Evolutionary conservation across 2,888 invertebrate species (phyloP), one percentile per base, ranked within the genome.

Genomic region (Tryphoninae sp.): DNA sequence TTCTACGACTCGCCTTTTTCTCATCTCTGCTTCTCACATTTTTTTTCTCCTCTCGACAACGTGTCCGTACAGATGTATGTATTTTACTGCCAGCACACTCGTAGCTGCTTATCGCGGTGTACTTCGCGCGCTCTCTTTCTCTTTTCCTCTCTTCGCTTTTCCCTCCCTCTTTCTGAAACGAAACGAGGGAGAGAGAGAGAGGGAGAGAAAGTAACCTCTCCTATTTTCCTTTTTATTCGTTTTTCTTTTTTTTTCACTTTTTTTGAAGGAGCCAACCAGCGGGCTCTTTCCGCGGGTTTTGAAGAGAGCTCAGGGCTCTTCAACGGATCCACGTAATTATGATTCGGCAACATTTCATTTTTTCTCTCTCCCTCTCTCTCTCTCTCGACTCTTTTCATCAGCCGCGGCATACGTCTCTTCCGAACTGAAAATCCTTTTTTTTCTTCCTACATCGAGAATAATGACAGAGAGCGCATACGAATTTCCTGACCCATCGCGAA

Each of bases 311-410:
- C 62, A 68, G 68, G 61, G 72, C 75, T 78, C 82, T 78, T 64
- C 82, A 78, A 71, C 79, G 61, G 65, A 82, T 84, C 84, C 81
- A 81, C 79, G 82, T 83, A 83, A 84, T 85, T 85, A 85, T 74
- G 69, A 85, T 84, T 85, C 83, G 75, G 80, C 78, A 76, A 78
- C 78, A 75, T 82, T 82, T 76, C 68, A 53, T 40, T 45, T 58
- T 51, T 72, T 76, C 72, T 58, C 55, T 49, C 45, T 49, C 49
- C 13, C 62, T 49, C 13, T 59, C 53, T 49, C 2, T 23, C 61
- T 62, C 19, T 76, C 40, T 3, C 26, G 11, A 58, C 71, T 85
- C 81, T 83, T 84, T 67, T 83, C 82, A 78, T 85, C 81, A 86
- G 86, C 83, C 84, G 81, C 85, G 82, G 80, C 74, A 53, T 49